Evolutionary conservation across 2,888 invertebrate species (phyloP).

Genomic region (Chrysolina haemoptera): DNA sequence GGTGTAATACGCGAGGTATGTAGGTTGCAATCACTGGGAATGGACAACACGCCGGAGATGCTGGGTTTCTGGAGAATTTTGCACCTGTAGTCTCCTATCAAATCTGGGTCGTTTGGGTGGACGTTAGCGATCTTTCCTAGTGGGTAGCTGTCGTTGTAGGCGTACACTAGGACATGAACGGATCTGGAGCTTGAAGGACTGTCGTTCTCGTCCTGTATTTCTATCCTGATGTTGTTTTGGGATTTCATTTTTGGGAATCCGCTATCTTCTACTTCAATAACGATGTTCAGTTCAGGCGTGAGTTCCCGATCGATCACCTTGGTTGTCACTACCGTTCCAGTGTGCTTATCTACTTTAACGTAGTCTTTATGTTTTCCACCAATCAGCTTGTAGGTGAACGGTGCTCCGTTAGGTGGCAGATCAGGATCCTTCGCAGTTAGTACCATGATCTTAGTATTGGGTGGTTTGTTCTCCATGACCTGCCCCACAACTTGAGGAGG

Average conservation of each 20-base stretch:
- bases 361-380: constrained; percentile 85
- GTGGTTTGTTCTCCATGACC: constrained; percentile 89
- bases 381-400: constrained; percentile 86
- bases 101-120: constrained; percentile 92
- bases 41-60: constrained; percentile 76
- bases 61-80: constrained; percentile 80
- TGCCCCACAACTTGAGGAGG: constrained; percentile 80
- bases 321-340: constrained; percentile 85
- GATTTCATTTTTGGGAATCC: constrained; percentile 88
- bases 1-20: constrained; percentile 82
- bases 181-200: constrained; percentile 89
- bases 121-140: constrained; percentile 91
- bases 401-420: constrained; percentile 90
- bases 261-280: constrained; percentile 91
- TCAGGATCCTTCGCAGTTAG: constrained; percentile 92
- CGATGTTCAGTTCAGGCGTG: constrained; percentile 81
- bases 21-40: constrained; percentile 86
- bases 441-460: constrained; percentile 86
- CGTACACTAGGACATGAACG: constrained; percentile 84
- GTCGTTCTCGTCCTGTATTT: constrained; percentile 91
- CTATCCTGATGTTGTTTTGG: constrained; percentile 82
- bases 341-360: constrained; percentile 84
- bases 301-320: constrained; percentile 87
- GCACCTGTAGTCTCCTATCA: constrained; percentile 91
- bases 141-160: constrained; percentile 83